Evolutionary conservation across 1,140 invertebrate species (phyloP), one percentile per base, ranked within the genome.

Genomic region (Drosophila yakuba): DNA sequence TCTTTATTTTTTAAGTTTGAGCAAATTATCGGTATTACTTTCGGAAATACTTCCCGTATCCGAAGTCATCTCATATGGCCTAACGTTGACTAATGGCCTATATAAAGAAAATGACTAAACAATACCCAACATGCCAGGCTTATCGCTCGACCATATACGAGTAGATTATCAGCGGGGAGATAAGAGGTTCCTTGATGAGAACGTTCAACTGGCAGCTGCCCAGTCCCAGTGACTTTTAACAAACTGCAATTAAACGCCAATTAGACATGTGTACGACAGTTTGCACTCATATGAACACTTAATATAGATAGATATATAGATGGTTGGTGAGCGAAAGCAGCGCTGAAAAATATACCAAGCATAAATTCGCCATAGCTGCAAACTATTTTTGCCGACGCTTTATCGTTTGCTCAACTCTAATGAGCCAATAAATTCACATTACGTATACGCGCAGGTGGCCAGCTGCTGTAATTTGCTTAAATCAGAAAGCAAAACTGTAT

Each of bases 401-500:
- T 67, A 58, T 60, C 63, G 62, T 83, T 77, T 83, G 76, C 80
- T 67, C 57, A 79, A 80, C 66, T 74, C 67, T 78, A 88, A 88
- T 88, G 84, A 80, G 84, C 63, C 84, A 84, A 88, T 90, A 84
- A 90, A 88, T 88, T 80, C 51, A 78, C 66, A 88, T 88, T 88
- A 88, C 84, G 84, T 88, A 88, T 88, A 89, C 84, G 84, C 85
- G 85, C 84, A 88, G 84, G 84, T 88, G 84, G 84, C 85, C 68
- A 58, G 80, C 63, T 58, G 61, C 66, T 57, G 68, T 67, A 89
- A 88, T 88, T 88, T 89, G 67, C 62, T 73, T 69, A 83, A 88
- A 88, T 88, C 80, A 85, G 78, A 80, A 80, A 58, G 69, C 71
- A 74, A 63, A 61, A 54, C 55, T 63, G 52, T 58, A 72, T 25